Evolutionary conservation across 2,888 invertebrate genomes (phyloP).

Genomic region (Trichacis sp.): DNA sequence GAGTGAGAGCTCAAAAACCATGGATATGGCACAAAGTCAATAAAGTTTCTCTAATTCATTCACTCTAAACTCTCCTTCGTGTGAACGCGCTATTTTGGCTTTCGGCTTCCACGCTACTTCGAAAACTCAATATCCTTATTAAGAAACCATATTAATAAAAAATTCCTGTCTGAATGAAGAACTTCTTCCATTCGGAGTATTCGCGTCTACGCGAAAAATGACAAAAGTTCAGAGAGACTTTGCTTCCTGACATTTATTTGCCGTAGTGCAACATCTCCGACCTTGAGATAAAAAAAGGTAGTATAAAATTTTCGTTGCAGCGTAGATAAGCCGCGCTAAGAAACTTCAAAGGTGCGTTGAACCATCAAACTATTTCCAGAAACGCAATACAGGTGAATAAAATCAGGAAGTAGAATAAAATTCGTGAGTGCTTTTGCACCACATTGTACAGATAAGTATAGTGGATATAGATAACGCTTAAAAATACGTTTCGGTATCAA

Average conservation of each 20-base stretch:
- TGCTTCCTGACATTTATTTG: background rate
- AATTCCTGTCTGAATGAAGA: background rate
- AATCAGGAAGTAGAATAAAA: background rate
- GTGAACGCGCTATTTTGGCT: background rate
- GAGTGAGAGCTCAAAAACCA: constrained; percentile 30
- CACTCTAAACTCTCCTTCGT: constrained; percentile 14
- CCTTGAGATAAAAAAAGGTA: background rate
- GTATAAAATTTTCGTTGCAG: background rate
- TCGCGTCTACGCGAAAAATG: background rate
- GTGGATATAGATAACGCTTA: no score
- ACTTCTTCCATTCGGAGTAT: background rate
- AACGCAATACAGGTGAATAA: constrained; percentile 14
- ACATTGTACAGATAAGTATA: no score
- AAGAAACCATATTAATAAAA: background rate
- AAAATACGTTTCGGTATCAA: no score
- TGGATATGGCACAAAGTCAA: constrained; percentile 35
- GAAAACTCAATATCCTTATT: background rate
- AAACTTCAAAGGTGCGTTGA: background rate
- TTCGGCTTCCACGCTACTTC: background rate
- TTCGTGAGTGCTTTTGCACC: constrained; percentile 5
- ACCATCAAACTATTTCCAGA: constrained; percentile 1
- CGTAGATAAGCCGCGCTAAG: background rate
- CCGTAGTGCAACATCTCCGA: background rate
- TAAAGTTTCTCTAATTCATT: constrained; percentile 33
- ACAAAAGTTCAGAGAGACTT: background rate